Base-by-base conservation (phyloP, 2,797 vertebrate species). In the Naso thynnoides region DNA sequence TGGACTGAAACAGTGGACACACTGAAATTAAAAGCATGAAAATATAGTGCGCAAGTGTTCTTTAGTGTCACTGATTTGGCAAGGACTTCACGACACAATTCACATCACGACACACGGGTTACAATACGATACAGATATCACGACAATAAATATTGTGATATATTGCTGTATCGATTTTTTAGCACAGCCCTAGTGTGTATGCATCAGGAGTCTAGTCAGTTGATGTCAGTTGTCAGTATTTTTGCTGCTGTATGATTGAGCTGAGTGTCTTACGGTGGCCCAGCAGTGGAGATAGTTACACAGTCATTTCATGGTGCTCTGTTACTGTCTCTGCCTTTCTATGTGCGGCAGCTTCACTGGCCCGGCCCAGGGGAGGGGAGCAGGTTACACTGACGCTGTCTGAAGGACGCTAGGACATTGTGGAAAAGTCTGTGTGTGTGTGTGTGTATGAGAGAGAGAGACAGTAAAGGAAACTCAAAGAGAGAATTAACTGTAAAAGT, bases 341-440 rank as follows among this genome's bases (percentile, higher is more conserved):
- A 9, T 61, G 58, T 63, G 52, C 42, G 23, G 59, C 69, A 59
- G 73, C 63, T 73, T 79, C 65, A 66, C 64, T 26, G 76, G 50
- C 61, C 3, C 15, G 76, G 49, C 86, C 77, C 86, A 58, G 72
- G 87, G 86, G 89, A 87, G 36, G 48, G 72, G 82, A 60, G 80
- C 78, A 73, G 83, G 83, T 88, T 84, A 87, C 86, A 88, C 70
- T 27, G 47, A 59, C 55, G 79, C 75, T 71, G 81, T 90, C 88
- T 91, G 88, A 92, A 91, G 91, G 90, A 90, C 89, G 83, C 54
- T 29, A 70, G 64, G 74, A 85, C 72, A 53, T 54, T 44, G 57
- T 59, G 54, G 27, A 45, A 69, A 39, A 29, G 55, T 63, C 50
- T 72, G 55, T 64, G 39, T 65, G 39, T 68, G 53, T 26, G 83